Base-by-base conservation (phyloP, 1,140 invertebrate species). In the Scaptomyza montana region DNA sequence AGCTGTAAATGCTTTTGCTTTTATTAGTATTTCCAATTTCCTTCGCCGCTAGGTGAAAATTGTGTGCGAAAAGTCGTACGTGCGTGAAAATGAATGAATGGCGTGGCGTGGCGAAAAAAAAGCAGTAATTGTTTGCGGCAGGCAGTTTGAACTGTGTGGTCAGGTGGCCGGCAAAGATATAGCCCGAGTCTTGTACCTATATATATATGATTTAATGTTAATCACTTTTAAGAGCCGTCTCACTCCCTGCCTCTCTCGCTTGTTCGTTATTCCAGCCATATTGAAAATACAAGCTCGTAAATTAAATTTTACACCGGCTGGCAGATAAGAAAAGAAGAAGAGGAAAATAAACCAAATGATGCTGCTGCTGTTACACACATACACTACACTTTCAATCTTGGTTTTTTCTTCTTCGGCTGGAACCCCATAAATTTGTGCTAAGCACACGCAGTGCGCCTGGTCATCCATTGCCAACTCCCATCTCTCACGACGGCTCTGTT, bases 41-140 rank as follows among this genome's bases (percentile, higher is more conserved):
- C 5, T 55, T 41, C 59, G 66, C 69, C 68, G 74, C 77, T 72
- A 87, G 79, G 82, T 87, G 82, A 87, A 87, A 87, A 87, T 87
- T 89, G 82, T 89, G 84, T 87, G 82, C 84, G 82, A 87, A 87
- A 87, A 87, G 73, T 77, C 72, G 82, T 87, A 87, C 82, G 82
- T 89, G 82, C 82, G 79, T 87, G 76, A 87, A 89, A 82, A 82
- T 85, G 81, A 68, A 79, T 79, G 80, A 74, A n/a, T n/a, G 69
- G 68, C 28, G 28, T 6, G 67, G 63, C 72, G 80, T 77, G 72
- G 72, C 72, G 53, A 36, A 66, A 73, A 87, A 80, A 21, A 21
- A 21, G 3, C 21, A 78, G 78, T 86, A 86, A 86, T 86, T 87
- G 82, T 86, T 77, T 85, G 82, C 64, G 51, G 61, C 43, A 45